These are phyloP conservation scores for Danio choprae DNA, from an alignment of 2,797 vertebrate species.

Conservation along the genomic window DNA sequence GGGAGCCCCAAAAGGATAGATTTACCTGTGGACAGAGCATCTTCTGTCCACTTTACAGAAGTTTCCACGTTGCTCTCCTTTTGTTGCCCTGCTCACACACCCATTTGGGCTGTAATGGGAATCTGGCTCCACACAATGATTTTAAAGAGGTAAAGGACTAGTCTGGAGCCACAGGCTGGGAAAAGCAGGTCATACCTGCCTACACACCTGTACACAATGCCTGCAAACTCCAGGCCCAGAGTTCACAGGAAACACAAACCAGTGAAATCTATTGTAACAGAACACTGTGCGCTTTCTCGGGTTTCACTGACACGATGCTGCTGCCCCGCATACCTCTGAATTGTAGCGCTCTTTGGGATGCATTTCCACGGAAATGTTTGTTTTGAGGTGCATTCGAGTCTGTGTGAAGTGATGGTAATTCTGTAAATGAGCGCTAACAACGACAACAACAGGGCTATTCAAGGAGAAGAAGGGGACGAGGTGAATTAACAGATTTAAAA, in stretches of 20 bases:
- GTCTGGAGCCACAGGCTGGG: conserved; percentile 55
- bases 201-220: conserved; percentile 58
- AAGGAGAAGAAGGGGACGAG: conserved; percentile 20
- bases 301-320: conserved; percentile 48
- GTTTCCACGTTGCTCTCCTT: conserved; percentile 52
- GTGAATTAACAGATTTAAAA: conserved; percentile 45
- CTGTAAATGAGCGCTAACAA: conserved; percentile 4
- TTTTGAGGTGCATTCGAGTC: background rate
- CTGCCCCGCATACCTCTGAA: background rate
- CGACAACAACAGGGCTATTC: conserved; percentile 21
- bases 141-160: conserved; percentile 39
- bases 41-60: conserved; percentile 60
- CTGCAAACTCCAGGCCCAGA: conserved; percentile 38
- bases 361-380: background rate
- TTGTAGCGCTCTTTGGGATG: background rate
- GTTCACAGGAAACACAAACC: conserved; percentile 58
- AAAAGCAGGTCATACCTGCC: conserved; percentile 62
- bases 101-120: conserved; percentile 59
- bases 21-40: conserved; percentile 63
- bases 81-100: conserved; percentile 61
- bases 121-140: conserved; percentile 60
- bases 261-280: conserved; percentile 55
- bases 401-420: background rate
- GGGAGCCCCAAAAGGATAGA: conserved; percentile 59
- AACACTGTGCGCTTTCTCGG: conserved; percentile 35